Conservation (phyloP, 2,113 vertebrate genomes). For the Oxygymnocypris stewartii region DNA sequence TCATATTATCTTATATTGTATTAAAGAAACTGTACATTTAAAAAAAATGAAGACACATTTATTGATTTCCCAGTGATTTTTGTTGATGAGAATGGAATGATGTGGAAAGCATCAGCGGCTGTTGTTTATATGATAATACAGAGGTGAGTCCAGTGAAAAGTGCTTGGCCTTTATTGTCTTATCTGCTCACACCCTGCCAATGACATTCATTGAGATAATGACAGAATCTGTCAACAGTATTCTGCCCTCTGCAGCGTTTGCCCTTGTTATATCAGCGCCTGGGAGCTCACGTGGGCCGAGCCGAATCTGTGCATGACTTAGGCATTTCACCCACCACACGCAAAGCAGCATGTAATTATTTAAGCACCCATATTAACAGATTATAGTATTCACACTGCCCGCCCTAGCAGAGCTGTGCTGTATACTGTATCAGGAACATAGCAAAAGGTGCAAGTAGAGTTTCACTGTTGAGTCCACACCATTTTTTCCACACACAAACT, state of each 20-base stretch:
- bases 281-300: background rate
- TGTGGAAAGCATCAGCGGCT: background rate
- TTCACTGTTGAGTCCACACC: background rate
- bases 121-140: constrained; percentile 36
- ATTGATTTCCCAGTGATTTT: background rate
- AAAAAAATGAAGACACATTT: background rate
- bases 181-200: constrained; percentile 51
- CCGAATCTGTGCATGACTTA: constrained; percentile 10
- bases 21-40: background rate
- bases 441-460: background rate
- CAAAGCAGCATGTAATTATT: constrained; percentile 11
- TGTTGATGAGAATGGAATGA: constrained; percentile 18
- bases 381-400: background rate
- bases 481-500: background rate
- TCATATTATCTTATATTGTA: background rate
- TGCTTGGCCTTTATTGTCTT: constrained; percentile 44
- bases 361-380: background rate
- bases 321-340: background rate
- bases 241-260: constrained; percentile 6
- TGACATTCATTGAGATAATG: constrained; percentile 55
- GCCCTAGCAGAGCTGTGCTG: background rate
- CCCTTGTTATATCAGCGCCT: constrained; percentile 31
- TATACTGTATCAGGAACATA: background rate
- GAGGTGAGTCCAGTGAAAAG: constrained; percentile 8
- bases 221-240: constrained; percentile 47